A percentile compares a stretch with the other conserved stretches of the same genome.
These are phyloP conservation scores for Tachysurus fulvidraco DNA, from an alignment of 2,113 vertebrate species.

Conservation along the genomic window DNA sequence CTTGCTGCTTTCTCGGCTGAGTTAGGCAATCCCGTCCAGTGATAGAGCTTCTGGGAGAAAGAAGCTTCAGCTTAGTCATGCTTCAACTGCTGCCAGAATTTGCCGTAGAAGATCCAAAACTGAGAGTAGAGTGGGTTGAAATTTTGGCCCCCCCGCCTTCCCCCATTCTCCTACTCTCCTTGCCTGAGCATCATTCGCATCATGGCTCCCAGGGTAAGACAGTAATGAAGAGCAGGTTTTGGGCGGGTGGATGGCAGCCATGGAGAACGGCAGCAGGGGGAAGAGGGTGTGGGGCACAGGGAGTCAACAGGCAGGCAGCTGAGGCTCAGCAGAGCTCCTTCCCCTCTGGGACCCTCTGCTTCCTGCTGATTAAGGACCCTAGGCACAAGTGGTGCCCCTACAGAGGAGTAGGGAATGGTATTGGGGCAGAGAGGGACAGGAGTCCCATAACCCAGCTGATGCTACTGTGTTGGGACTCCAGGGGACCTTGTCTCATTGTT, in stretches of 20 bases:
- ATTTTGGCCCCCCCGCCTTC: not conserved
- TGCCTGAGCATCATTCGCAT: constrained; percentile 17
- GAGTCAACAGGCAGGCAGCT: constrained; percentile 62
- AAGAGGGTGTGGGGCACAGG: constrained; percentile 46
- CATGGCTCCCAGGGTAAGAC: constrained; percentile 56
- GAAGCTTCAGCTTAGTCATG: constrained; percentile 18
- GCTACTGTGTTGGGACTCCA: constrained; percentile 45
- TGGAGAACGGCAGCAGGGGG: constrained; percentile 61
- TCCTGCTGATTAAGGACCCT: constrained; percentile 74
- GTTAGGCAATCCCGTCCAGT: constrained; percentile 29
- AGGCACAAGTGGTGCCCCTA: constrained; percentile 60
- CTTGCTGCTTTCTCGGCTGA: not conserved
- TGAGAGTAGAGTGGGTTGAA: not conserved
- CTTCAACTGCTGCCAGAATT: not conserved
- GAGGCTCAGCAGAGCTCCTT: constrained; percentile 58
- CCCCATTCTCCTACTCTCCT: not conserved
- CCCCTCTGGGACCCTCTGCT: constrained; percentile 65
- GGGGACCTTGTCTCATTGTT: constrained; percentile 46
- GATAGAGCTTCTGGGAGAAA: constrained; percentile 2
- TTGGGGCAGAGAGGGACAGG: not conserved
- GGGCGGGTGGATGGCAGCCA: constrained; percentile 66
- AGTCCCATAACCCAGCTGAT: constrained; percentile 58
- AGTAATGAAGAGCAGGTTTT: constrained; percentile 67
- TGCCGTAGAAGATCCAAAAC: not conserved
- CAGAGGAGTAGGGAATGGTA: constrained; percentile 49